Evolutionary conservation across 1,140 invertebrate genomes (phyloP).

Genomic region (Nasonia longicornis): DNA sequence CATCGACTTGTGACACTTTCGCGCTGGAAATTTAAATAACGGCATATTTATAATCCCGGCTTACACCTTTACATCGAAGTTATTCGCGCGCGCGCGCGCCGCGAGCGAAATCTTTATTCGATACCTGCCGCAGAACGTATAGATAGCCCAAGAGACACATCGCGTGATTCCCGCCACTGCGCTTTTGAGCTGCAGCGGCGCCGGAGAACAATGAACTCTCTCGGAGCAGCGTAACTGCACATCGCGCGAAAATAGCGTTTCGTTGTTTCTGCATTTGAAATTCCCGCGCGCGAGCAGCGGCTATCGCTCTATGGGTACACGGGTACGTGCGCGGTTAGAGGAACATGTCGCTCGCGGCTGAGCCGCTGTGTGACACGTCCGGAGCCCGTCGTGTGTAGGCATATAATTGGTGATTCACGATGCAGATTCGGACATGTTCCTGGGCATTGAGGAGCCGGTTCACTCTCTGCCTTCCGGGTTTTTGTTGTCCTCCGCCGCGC

Average conservation of each 20-base stretch:
- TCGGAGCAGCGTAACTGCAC: neutral
- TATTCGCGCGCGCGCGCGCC: no score
- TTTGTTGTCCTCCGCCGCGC: neutral
- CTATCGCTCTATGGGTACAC: neutral
- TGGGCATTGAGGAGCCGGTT: conserved; percentile 13
- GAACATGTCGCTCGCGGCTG: conserved; percentile 14
- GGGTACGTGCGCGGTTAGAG: neutral
- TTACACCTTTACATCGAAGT: neutral
- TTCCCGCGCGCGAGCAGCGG: neutral
- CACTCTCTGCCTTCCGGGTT: conserved; percentile 37
- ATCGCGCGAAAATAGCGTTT: conserved; percentile 21
- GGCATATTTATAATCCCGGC: neutral
- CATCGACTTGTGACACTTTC: neutral
- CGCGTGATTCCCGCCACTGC: neutral
- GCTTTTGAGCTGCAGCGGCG: neutral
- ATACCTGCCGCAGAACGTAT: no score
- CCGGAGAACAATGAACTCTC: neutral
- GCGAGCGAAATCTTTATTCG: no score
- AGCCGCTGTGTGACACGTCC: conserved; percentile 32
- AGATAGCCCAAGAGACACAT: no score
- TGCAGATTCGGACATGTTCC: conserved; percentile 38
- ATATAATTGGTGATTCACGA: conserved; percentile 41
- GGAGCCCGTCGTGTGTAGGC: conserved; percentile 2
- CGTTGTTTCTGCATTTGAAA: conserved; percentile 34
- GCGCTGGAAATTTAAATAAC: neutral